Conservation (phyloP, 2,888 invertebrate genomes). For the Agrochola lota region DNA sequence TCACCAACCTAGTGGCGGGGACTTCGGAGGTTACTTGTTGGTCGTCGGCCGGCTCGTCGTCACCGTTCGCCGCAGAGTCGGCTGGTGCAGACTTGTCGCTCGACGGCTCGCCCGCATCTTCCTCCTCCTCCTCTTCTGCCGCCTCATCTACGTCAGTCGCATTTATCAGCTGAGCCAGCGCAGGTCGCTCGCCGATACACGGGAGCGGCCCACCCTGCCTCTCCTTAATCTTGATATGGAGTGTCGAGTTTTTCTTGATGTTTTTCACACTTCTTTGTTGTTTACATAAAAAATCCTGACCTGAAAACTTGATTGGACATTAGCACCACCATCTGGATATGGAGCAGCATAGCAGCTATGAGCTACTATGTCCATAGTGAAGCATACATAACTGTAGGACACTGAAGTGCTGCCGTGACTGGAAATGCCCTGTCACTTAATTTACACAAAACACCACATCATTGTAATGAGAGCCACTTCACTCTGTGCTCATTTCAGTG, state of each 20-base stretch:
- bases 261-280: constrained; percentile 76
- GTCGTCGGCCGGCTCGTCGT: constrained; percentile 78
- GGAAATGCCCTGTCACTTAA: constrained; percentile 65
- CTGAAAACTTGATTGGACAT: constrained; percentile 90
- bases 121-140: constrained; percentile 75
- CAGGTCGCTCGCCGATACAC: constrained; percentile 81
- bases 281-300: constrained; percentile 81
- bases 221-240: constrained; percentile 68
- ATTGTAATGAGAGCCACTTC: constrained; percentile 61
- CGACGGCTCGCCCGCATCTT: constrained; percentile 75
- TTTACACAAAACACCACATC: constrained; percentile 63
- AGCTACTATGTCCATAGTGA: constrained; percentile 77
- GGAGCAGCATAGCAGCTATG: constrained; percentile 75
- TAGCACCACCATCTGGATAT: constrained; percentile 86
- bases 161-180: constrained; percentile 82
- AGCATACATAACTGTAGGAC: constrained; percentile 71
- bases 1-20: constrained; percentile 89
- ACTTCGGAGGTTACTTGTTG: constrained; percentile 85
- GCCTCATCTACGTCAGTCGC: constrained; percentile 88
- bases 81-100: constrained; percentile 76
- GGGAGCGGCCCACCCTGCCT: constrained; percentile 85
- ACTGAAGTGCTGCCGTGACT: constrained; percentile 62
- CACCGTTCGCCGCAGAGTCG: constrained; percentile 74
- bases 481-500: constrained; percentile 62
- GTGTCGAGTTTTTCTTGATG: constrained; percentile 68